Percentiles rank a stretch among this genome's conserved stretches.
Conservation (phyloP, 2,888 invertebrate genomes). For the Tolmerus cingulatus region DNA sequence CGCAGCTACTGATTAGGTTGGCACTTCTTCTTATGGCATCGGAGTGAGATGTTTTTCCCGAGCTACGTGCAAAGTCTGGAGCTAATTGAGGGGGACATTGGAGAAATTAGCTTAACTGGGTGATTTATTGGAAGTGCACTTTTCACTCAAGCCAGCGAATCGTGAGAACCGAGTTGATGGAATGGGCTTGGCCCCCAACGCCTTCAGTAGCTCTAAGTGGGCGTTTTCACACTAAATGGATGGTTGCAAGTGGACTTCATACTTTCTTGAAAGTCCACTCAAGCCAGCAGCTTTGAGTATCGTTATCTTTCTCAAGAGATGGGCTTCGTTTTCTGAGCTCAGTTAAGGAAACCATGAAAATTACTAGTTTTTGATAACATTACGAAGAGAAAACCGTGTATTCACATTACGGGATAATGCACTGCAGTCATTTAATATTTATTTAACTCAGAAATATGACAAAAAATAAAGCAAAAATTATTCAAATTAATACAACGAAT, state of each 20-base stretch:
- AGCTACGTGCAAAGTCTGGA: not conserved
- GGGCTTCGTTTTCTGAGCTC: not conserved
- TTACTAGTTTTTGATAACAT: too few species aligned
- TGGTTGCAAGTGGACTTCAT: not conserved
- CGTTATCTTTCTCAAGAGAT: not conserved
- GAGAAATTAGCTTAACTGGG: conserved; percentile 10
- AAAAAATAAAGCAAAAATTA: too few species aligned
- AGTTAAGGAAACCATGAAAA: not conserved
- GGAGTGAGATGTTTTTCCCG: not conserved
- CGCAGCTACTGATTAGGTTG: conserved; percentile 11
- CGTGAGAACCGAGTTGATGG: not conserved
- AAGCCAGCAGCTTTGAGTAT: not conserved
- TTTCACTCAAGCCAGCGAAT: not conserved
- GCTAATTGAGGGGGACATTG: conserved; percentile 4
- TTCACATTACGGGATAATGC: too few species aligned
- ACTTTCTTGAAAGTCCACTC: not conserved
- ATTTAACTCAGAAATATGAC: too few species aligned
- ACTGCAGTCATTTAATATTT: too few species aligned
- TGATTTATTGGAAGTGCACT: conserved; percentile 17
- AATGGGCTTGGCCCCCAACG: not conserved
- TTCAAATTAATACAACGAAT: too few species aligned
- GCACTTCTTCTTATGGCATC: not conserved
- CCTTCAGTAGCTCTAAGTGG: not conserved
- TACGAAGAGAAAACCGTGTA: too few species aligned
- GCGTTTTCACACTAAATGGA: not conserved